Conservation (phyloP, 2,888 invertebrate genomes). For the Hyalella azteca region DNA sequence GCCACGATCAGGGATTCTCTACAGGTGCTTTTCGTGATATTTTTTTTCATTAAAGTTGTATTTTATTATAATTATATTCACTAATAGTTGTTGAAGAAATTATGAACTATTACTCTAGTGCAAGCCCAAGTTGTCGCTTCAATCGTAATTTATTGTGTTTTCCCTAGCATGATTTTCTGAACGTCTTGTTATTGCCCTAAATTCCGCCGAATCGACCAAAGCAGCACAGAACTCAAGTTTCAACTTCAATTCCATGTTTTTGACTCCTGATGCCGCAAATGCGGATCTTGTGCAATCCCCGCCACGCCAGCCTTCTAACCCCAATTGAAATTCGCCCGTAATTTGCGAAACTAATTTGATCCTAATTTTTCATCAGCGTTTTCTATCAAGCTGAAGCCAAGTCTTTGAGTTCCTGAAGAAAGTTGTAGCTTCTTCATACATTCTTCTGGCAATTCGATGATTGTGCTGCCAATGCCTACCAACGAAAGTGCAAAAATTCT, state of each 20-base stretch:
- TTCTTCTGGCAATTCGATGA: not conserved
- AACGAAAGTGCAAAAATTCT: too few species aligned
- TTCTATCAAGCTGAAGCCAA: constrained; percentile 29
- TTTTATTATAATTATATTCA: too few species aligned
- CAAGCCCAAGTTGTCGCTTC: too few species aligned
- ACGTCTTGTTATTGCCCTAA: too few species aligned
- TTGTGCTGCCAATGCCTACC: not conserved
- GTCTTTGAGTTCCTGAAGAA: constrained; percentile 10
- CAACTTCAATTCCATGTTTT: not conserved
- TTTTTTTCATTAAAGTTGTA: too few species aligned
- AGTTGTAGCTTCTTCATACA: not conserved
- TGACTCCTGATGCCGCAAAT: not conserved
- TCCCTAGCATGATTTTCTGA: too few species aligned
- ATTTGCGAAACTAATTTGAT: constrained; percentile 40
- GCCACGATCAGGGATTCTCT: not conserved
- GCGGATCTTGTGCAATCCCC: constrained; percentile 1
- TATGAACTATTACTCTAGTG: too few species aligned
- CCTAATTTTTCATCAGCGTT: constrained; percentile 39
- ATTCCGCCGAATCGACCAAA: too few species aligned
- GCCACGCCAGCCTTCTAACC: constrained; percentile 9
- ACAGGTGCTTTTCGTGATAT: not conserved
- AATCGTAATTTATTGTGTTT: too few species aligned
- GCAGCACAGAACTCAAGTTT: constrained; percentile 1
- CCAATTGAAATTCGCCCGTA: constrained; percentile 36
- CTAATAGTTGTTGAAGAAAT: too few species aligned